Base-by-base conservation (phyloP, 2,113 vertebrate genomes). In the Porphyrio hochstetteri region DNA sequence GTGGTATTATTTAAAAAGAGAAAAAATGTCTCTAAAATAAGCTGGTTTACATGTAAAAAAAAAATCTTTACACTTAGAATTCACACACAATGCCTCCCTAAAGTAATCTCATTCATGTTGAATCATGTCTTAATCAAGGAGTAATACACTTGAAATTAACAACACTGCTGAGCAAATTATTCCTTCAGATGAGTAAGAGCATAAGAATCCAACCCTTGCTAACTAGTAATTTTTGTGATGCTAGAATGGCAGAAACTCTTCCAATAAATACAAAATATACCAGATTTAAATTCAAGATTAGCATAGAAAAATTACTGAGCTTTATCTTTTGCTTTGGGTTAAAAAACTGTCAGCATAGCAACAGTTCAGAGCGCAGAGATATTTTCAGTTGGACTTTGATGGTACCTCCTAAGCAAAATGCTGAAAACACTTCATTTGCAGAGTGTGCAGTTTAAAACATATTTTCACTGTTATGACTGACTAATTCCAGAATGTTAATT, bases 61-160 rank as follows among this genome's bases (percentile, higher is more conserved):
- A 87, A 76, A 59, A 19, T 53, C 27, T 80, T 93, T 74, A 80
- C 24, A 52, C 11, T 64, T 88, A 72, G 60, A 90, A 79, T 86
- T 95, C 90, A 69, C 28, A 80, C 90, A 69, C 28, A 80, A 67
- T 2, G 1, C 38, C 40, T 90, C 68, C 83, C 81, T 29, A 57
- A 80, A 87, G 36, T 85, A 94, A 90, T 28, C 44, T 88, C 69
- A 36, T 28, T 84, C 83, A 13, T 80, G 82, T 95, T 82, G 72
- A 95, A 88, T 95, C 92, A 76, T 84, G 93, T 93, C 80, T 94
- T 90, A 84, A 90, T 88, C 61, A 74, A 70, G 64, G 50, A 92
- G 23, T 75, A 88, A 44, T 57, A 48, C 19, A 2, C 1, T 63
- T 82, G 72, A 93, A 92, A 92, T 94, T 91, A 96, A 79, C 55